Evolutionary conservation across 2,888 invertebrate genomes (phyloP), one percentile per base, ranked within the genome.

Genomic region (Ichneumoninae sp.): DNA sequence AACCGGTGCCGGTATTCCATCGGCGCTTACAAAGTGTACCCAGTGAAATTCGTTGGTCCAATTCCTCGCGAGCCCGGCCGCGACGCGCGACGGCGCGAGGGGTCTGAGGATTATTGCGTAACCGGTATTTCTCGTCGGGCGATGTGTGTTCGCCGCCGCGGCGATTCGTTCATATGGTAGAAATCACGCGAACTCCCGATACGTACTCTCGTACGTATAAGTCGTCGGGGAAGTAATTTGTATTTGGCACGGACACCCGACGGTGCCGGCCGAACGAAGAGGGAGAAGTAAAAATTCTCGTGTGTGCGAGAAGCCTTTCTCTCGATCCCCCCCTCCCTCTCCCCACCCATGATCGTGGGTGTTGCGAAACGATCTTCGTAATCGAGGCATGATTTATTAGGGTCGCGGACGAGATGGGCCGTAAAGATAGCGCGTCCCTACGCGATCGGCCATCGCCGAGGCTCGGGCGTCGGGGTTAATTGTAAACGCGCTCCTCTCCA

Each of bases 301-400:
- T 84, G 74, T 82, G 75, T 79, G 80, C 57, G 79, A 54, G 54
- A 47, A 47, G 44, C 44, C 44, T 69, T 65, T 76, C 54, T 70
- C 52, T 47, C 66, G 60, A 47, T 47, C 13, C 16, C 13, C 0
- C 50, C 22, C 50, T 63, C 52, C 30, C 68, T 74, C 70, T 50
- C 54, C 63, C 63, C 71, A 30, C 76, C 65, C 63, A 74, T 68
- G 84, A 85, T 82, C 82, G 89, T 89, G 89, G 88, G 89, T 88
- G 89, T 90, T 90, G 87, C 88, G 85, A 89, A 88, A 89, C 89
- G 88, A 89, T 90, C 87, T 88, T 88, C 89, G 89, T 89, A 89
- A 90, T 90, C 89, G 90, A 87, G 86, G 86, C 73, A 81, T 88
- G 89, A 90, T 89, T 89, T 89, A 89, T 88, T 88, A 88, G 86